Evolutionary conservation across 2,113 vertebrate genomes (phyloP), one percentile per base, ranked within the genome.

Genomic region (Scartelaos histophorus): DNA sequence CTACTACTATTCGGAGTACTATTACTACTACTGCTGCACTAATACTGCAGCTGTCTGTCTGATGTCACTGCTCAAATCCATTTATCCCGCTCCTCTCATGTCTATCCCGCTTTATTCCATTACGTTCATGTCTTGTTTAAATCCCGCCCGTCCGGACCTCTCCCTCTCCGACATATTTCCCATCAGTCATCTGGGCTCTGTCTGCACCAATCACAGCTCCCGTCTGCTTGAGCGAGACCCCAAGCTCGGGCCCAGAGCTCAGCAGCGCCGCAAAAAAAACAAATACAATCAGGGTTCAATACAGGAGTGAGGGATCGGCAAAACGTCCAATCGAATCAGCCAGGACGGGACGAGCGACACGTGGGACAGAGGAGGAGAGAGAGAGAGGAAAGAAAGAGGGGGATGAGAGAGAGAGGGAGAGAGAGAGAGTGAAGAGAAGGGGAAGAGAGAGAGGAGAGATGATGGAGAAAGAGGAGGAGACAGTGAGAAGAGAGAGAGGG

Each of bases 201-300:
- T 90, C 89, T 73, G 81, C 74, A 87, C 75, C 79, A 90, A 92
- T 90, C 76, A 89, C 64, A 82, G 77, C 73, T 90, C 90, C 88
- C 78, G 87, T 88, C 72, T 74, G 83, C 85, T 90, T 90, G 82
- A 90, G 88, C 85, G 90, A 75, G 88, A 83, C 72, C 38, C 69
- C 87, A 2, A 89, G 81, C 80, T 87, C 85, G 90, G 90, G 90
- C 89, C 89, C 89, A 89, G 82, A 69, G 64, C 69, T 89, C 84
- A 84, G 82, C 84, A 84, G 82, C 73, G 67, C 13, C 2, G 64
- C n/a, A n/a, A n/a, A n/a, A n/a, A n/a, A n/a, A n/a, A 83, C 89
- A 90, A 92, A 92, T 92, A 89, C 90, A 92, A 92, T 92, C 88
- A 88, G 83, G 10, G 89, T 87, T 92, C 87, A 56, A 92, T 92